Conservation (phyloP, 1,140 invertebrate genomes). For the Samia ricini region DNA sequence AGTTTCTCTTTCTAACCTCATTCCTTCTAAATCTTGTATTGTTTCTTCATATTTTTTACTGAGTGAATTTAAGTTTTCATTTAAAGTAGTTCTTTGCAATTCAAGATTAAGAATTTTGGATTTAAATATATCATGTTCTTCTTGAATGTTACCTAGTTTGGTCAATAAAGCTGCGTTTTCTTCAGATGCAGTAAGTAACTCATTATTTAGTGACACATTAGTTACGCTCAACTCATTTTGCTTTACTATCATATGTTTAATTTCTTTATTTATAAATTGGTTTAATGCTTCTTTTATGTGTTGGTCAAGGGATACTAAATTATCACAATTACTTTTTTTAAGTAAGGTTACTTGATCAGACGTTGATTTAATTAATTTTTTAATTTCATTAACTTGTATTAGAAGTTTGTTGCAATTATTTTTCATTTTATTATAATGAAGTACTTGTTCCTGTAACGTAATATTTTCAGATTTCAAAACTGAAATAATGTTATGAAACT, state of each 20-base stretch:
- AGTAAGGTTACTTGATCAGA: conserved; percentile 1
- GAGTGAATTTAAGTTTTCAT: conserved; percentile 25
- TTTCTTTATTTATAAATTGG: neutral
- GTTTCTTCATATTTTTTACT: conserved; percentile 13
- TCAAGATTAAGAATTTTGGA: conserved; percentile 24
- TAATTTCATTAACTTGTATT: neutral
- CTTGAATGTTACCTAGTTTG: conserved; percentile 28
- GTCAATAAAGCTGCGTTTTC: conserved; percentile 23
- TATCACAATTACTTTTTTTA: neutral
- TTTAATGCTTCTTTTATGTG: neutral
- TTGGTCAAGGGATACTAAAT: neutral
- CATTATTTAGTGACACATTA: conserved; percentile 34
- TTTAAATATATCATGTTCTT: conserved; percentile 37
- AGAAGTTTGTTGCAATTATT: neutral
- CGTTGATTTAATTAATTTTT: conserved; percentile 7
- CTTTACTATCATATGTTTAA: neutral
- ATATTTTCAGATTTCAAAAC: conserved; percentile 30
- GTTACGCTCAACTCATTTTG: conserved; percentile 35
- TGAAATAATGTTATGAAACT: conserved; percentile 39
- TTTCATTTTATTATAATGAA: conserved; percentile 4
- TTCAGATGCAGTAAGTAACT: conserved; percentile 26
- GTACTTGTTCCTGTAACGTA: conserved; percentile 4
- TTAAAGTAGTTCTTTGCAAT: conserved; percentile 25
- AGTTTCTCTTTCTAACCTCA: conserved; percentile 26
- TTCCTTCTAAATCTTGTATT: conserved; percentile 10